phyloP scores from a whole-genome alignment of 2,113 vertebrate species.

The Phyllostomus hastatus region DNA sequence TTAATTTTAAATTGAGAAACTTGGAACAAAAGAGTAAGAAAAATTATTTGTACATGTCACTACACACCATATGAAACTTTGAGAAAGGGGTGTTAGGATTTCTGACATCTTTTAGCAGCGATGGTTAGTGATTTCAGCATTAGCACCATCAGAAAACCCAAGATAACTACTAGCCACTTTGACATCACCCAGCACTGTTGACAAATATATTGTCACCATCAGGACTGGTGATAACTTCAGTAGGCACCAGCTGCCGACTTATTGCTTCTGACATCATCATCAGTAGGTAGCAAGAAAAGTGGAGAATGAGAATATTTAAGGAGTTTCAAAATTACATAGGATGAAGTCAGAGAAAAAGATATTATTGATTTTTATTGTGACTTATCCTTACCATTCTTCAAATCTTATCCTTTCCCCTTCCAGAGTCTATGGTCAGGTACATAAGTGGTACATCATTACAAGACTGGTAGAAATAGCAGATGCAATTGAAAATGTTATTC shows the following conservation, averaged over 20 bases:
- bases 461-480: neutral
- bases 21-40: neutral
- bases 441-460: neutral
- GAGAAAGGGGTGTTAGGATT: neutral
- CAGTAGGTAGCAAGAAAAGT: neutral
- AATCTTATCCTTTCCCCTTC: fast-evolving
- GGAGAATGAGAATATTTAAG: neutral
- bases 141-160: neutral
- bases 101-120: neutral
- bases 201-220: neutral
- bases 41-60: neutral
- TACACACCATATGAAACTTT: neutral
- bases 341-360: neutral
- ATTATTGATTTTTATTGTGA: neutral
- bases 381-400: neutral
- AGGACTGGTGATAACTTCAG: neutral
- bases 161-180: neutral
- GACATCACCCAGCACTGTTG: neutral
- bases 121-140: neutral
- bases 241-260: neutral
- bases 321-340: neutral
- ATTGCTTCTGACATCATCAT: neutral
- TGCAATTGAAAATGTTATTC: neutral
- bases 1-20: neutral
- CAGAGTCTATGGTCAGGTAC: neutral